phyloP scores from a whole-genome alignment of 2,888 invertebrate genomes.

The Tinea semifulvella region DNA sequence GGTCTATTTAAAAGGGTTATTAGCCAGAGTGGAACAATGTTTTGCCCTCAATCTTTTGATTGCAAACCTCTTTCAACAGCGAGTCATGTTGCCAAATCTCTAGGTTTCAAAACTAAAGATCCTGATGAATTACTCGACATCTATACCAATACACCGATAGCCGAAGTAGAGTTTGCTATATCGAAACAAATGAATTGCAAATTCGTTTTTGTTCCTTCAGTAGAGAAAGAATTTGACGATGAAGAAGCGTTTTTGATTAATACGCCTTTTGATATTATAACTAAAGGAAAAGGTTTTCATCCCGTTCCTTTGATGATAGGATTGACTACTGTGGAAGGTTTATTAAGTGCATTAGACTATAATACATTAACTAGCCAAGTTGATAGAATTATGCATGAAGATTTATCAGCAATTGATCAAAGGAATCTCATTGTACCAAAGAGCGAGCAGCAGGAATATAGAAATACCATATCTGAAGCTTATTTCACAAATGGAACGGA shows the following conservation, averaged over 20 bases:
- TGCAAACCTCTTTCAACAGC: conserved; percentile 39
- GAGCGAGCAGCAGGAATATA: conserved; percentile 35
- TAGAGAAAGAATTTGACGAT: conserved; percentile 39
- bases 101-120: conserved; percentile 37
- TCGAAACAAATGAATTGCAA: conserved; percentile 50
- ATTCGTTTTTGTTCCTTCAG: conserved; percentile 48
- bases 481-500: conserved; percentile 39
- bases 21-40: conserved; percentile 46
- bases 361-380: conserved; percentile 46
- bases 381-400: conserved; percentile 44
- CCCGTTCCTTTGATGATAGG: conserved; percentile 62
- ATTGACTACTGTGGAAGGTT: conserved; percentile 62
- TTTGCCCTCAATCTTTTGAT: conserved; percentile 47
- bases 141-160: conserved; percentile 35
- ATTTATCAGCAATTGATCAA: conserved; percentile 42
- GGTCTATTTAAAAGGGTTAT: conserved; percentile 51
- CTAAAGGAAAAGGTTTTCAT: conserved; percentile 30
- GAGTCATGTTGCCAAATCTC: conserved; percentile 44
- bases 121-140: conserved; percentile 36
- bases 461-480: conserved; percentile 38
- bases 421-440: conserved; percentile 32
- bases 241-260: conserved; percentile 51
- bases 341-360: conserved; percentile 49
- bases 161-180: conserved; percentile 45
- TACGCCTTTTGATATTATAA: conserved; percentile 50